A percentile compares a stretch with the other conserved stretches of the same genome.
phyloP scores from a whole-genome alignment of 35 echinoderm and acorn worm genomes.

The Heliocidaris erythrogramma region DNA sequence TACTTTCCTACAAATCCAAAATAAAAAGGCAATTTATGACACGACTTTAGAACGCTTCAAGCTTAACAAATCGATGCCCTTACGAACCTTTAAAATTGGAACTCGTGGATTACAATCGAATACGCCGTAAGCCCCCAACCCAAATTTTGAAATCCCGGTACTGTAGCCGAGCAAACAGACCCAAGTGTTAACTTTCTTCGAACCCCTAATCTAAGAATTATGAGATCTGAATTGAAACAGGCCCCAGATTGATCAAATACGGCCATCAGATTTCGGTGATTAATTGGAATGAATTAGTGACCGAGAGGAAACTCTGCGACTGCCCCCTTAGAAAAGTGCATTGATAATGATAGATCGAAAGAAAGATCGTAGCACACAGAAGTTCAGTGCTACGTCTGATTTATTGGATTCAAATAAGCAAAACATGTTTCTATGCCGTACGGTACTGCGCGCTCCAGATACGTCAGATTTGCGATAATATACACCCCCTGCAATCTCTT shows the following conservation, averaged over 20 bases:
- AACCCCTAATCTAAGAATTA: constrained; percentile 12
- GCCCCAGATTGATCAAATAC: background rate
- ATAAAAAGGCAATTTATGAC: background rate
- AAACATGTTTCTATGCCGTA: constrained; percentile 46
- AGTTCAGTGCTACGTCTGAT: constrained; percentile 8
- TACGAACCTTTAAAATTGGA: background rate
- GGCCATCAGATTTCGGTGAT: background rate
- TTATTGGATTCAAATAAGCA: constrained; percentile 16
- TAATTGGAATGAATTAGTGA: constrained; percentile 6
- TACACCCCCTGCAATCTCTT: background rate
- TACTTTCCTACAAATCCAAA: background rate
- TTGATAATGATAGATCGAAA: background rate
- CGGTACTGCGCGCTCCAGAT: constrained; percentile 23
- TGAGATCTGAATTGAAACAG: background rate
- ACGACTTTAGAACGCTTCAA: background rate
- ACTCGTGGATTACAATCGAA: background rate
- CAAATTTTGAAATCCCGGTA: background rate
- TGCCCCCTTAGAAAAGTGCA: background rate
- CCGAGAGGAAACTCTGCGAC: background rate
- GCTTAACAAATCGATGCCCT: background rate
- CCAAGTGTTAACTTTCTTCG: constrained; percentile 5
- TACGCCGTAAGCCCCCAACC: background rate
- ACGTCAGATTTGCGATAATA: constrained; percentile 37
- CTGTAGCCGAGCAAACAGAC: background rate
- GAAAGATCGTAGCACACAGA: background rate